phyloP scores from a whole-genome alignment of 2,797 vertebrate genomes.

The Mus minutoides region DNA sequence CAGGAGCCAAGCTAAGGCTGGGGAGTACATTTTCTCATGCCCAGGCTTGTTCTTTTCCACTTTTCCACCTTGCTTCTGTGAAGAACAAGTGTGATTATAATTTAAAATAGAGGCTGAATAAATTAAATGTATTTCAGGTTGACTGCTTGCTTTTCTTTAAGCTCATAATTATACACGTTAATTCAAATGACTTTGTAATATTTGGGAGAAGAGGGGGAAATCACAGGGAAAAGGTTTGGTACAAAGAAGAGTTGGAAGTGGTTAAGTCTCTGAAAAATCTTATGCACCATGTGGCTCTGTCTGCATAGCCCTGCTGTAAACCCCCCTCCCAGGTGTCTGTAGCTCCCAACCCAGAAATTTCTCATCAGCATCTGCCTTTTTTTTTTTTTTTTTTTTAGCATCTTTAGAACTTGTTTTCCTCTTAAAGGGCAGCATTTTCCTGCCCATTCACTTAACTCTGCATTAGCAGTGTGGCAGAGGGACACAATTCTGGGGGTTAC shows the following conservation, averaged over 20 bases:
- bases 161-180: constrained; percentile 50
- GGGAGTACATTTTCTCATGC: background rate
- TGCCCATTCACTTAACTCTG: background rate
- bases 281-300: background rate
- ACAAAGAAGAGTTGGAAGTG: constrained; percentile 17
- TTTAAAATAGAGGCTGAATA: constrained; percentile 59
- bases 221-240: background rate
- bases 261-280: background rate
- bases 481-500: background rate
- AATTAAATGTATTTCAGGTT: constrained; percentile 73
- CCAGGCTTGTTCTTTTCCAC: background rate
- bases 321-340: too few species aligned
- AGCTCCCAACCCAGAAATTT: accelerated
- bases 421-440: background rate
- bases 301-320: accelerated
- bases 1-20: background rate
- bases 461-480: background rate
- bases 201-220: constrained; percentile 56
- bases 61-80: background rate
- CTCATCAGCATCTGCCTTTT: background rate
- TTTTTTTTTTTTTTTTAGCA: background rate
- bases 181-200: constrained; percentile 67
- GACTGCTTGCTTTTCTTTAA: constrained; percentile 65
- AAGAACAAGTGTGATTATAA: constrained; percentile 41
- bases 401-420: background rate